Percentiles rank a stretch among this genome's conserved stretches.
Evolutionary conservation across 2,113 vertebrate genomes (phyloP).

Genomic region (Cyanistes caeruleus): DNA sequence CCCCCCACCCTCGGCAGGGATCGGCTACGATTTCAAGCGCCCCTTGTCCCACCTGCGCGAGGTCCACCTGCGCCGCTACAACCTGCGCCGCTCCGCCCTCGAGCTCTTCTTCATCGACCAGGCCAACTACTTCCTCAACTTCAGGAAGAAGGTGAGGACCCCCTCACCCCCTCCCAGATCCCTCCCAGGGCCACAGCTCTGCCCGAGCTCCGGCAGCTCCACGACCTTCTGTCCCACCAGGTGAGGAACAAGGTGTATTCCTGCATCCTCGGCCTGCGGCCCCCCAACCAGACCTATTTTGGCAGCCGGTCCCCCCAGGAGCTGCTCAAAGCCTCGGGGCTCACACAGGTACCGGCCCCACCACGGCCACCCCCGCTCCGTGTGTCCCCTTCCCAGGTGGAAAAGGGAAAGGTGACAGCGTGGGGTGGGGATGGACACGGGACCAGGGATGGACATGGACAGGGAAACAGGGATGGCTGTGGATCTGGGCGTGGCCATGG

Average conservation of each 20-base stretch:
- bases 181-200: fast-evolving
- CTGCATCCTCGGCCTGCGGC: conserved; percentile 87
- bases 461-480: no score
- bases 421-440: not conserved
- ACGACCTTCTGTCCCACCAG: conserved; percentile 23
- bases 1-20: conserved; percentile 69
- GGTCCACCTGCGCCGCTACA: conserved; percentile 94
- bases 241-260: conserved; percentile 94
- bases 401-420: fast-evolving
- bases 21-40: conserved; percentile 93
- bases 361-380: fast-evolving
- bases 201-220: fast-evolving
- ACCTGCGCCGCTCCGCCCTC: conserved; percentile 92
- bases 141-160: conserved; percentile 84
- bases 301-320: conserved; percentile 94
- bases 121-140: conserved; percentile 98
- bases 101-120: conserved; percentile 99
- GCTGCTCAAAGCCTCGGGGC: conserved; percentile 91
- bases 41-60: conserved; percentile 92
- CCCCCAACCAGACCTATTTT: conserved; percentile 86
- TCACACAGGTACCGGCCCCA: conserved; percentile 84
- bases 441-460: not conserved
- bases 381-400: not conserved
- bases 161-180: fast-evolving
- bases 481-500: no score